These are phyloP conservation scores for Paraplagusia blochii DNA, from an alignment of 2,113 vertebrate species.

Conservation along the genomic window DNA sequence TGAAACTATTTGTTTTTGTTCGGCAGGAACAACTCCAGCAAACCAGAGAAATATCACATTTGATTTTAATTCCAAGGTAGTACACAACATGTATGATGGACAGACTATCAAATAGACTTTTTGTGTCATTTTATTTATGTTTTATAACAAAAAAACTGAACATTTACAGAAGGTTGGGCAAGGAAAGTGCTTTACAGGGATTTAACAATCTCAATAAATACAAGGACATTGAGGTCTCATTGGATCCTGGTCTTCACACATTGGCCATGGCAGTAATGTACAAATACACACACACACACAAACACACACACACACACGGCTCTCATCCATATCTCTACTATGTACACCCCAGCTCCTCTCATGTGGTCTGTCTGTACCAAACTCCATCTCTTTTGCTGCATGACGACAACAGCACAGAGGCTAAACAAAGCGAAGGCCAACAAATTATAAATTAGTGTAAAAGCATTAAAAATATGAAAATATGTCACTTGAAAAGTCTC, in stretches of 20 bases:
- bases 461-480: constrained; percentile 44
- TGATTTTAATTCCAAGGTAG: constrained; percentile 83
- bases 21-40: constrained; percentile 31
- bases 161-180: constrained; percentile 70
- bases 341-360: constrained; percentile 61
- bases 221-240: constrained; percentile 81
- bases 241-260: constrained; percentile 80
- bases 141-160: constrained; percentile 90
- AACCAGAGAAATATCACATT: constrained; percentile 54
- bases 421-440: constrained; percentile 40
- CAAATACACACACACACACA: constrained; percentile 75
- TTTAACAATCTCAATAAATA: constrained; percentile 97
- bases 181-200: constrained; percentile 97
- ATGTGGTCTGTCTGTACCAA: constrained; percentile 66
- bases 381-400: constrained; percentile 39
- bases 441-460: constrained; percentile 67
- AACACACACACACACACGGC: constrained; percentile 48
- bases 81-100: constrained; percentile 96
- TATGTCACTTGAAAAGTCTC: constrained; percentile 34
- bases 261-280: constrained; percentile 84
- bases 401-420: constrained; percentile 42
- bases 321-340: constrained; percentile 50
- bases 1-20: constrained; percentile 4
- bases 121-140: constrained; percentile 61
- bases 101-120: constrained; percentile 82